A percentile compares a stretch with the other conserved stretches of the same genome.
Conservation (phyloP, 92 coral and sea anemone species). For the Epizoanthus rinbou region DNA sequence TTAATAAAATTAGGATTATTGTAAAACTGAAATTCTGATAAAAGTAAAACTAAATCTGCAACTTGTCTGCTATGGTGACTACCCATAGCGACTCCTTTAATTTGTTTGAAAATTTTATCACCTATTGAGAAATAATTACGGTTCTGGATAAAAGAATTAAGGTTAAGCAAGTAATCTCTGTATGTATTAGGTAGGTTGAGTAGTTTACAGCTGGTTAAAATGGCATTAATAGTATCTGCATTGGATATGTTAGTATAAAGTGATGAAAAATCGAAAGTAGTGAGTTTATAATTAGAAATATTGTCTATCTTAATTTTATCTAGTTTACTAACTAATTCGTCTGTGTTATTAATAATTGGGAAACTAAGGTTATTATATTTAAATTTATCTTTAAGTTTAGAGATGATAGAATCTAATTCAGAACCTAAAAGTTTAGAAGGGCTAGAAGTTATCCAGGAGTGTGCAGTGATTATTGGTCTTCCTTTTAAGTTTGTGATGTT, state of each 20-base stretch:
- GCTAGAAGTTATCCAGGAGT: conserved; percentile 55
- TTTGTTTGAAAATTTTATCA: conserved; percentile 39
- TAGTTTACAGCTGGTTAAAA: conserved; percentile 56
- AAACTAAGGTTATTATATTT: too few relatives aligned
- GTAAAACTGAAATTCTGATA: conserved; percentile 45
- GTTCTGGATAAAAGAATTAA: conserved; percentile 42
- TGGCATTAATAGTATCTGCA: conserved; percentile 46
- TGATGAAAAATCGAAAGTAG: conserved; percentile 11
- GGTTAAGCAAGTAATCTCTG: conserved; percentile 51
- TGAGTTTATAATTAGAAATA: background rate
- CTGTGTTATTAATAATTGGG: background rate
- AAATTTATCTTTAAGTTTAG: conserved; percentile 30
- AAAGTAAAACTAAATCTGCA: conserved; percentile 54
- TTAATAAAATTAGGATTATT: background rate
- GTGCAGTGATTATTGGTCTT: conserved; percentile 46
- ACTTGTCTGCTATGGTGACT: conserved; percentile 56
- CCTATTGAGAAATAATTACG: conserved; percentile 41
- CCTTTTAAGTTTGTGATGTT: conserved; percentile 34
- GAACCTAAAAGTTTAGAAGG: conserved; percentile 38
- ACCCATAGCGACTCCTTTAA: conserved; percentile 56
- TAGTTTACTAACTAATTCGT: conserved; percentile 10
- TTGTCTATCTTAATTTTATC: background rate
- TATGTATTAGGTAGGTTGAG: conserved; percentile 25
- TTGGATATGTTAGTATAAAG: conserved; percentile 48
- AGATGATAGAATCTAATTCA: conserved; percentile 48